Base-by-base conservation (phyloP, 2,888 invertebrate species). In the Spicauda simplicius region DNA sequence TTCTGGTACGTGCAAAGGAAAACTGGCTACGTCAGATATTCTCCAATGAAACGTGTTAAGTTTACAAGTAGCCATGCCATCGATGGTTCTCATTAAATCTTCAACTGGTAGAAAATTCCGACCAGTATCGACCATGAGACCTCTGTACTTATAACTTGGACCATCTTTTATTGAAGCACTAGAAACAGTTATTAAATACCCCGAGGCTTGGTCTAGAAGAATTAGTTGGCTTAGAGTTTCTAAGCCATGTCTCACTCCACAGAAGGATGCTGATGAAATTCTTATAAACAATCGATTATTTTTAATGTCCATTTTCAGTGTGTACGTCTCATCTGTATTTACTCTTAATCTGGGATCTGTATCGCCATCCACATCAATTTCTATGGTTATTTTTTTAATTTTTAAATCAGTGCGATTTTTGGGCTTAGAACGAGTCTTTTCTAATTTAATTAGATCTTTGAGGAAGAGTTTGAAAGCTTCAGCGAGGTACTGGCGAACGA, bases 1-100 rank as follows among this genome's bases (percentile, higher is more conserved):
- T 59, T 94, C 91, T 11, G 95, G 94, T 0, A 97, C 94, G 63
- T 96, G 94, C 78, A 97, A 95, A 0, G 98, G 98, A 85, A 98
- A 98, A 76, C 98, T 97, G 78, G 98, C 97, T 0, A 97, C 97
- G 82, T 98, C 98, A 0, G 96, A 95, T 58, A 97, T 94, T 75
- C 97, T 96, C 98, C 98, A 98, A 83, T 98, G 98, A 77, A 98
- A 96, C 0, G 97, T 97, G 84, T 98, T 98, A 41, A 98, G 87
- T 87, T 98, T 98, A 67, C 96, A 95, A 63, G 96, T 95, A 0
- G 97, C 95, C 98, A 98, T 98, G 2, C 96, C 97, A 59, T 97
- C 96, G 75, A 98, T 85, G 2, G 97, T 96, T 30, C 95, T 94
- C 80, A 96, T 95, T 60, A 97, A 91, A 73, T 96, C 94, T 33